phyloP scores from a whole-genome alignment of 2,797 vertebrate genomes.

The Catharus ustulatus region DNA sequence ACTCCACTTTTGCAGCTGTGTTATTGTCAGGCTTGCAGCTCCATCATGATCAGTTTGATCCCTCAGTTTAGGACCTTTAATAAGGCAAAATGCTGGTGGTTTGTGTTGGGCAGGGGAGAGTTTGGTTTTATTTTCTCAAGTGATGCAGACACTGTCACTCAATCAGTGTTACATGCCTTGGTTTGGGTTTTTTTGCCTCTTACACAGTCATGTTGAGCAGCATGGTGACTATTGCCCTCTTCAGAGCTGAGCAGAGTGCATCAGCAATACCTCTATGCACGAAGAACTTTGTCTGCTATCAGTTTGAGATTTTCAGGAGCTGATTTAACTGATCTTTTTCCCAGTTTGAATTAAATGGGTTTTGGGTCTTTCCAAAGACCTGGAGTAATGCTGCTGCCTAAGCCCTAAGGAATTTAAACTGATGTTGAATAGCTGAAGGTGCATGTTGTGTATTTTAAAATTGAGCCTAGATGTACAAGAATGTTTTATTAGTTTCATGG shows the following conservation, averaged over 20 bases:
- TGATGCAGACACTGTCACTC: background rate
- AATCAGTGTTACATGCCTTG: background rate
- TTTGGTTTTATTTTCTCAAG: background rate
- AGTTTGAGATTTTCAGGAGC: background rate
- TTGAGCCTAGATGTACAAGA: background rate
- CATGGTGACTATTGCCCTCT: background rate
- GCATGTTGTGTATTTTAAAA: background rate
- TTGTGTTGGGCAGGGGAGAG: background rate
- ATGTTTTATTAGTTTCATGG: background rate
- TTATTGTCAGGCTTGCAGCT: background rate
- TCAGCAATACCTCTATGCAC: fast-evolving
- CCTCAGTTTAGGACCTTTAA: background rate
- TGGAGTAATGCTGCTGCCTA: background rate
- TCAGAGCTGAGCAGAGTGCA: background rate
- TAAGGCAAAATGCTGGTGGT: background rate
- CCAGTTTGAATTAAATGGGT: background rate
- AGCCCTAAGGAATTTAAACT: background rate
- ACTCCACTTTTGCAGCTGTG: background rate
- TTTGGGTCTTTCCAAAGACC: background rate
- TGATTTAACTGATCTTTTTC: background rate
- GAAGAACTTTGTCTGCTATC: background rate
- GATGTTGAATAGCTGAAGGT: background rate
- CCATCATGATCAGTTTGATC: background rate
- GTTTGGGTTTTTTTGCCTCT: background rate
- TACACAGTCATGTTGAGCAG: background rate